These are phyloP conservation scores for Hermaeophaga mercurialis DNA, from an alignment of 2,888 invertebrate genomes.

Conservation along the genomic window DNA sequence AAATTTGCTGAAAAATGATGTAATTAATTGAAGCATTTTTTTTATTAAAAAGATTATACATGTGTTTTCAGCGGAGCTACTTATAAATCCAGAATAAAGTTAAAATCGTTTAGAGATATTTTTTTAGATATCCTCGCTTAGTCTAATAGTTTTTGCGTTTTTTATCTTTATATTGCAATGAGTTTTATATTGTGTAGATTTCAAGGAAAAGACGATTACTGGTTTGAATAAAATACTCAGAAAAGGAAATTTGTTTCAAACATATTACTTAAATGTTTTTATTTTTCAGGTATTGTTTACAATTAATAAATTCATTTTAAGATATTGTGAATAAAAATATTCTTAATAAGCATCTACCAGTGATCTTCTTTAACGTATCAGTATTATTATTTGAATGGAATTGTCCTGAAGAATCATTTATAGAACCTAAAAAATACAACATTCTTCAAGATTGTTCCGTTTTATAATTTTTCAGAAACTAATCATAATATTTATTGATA, in stretches of 20 bases:
- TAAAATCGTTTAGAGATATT: not conserved
- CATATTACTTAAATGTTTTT: too few species aligned
- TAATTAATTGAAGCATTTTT: too few species aligned
- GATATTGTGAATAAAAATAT: too few species aligned
- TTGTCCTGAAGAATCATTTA: not conserved
- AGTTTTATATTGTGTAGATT: slow-evolving; percentile 11
- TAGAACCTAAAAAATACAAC: slow-evolving; percentile 6
- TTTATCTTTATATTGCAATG: slow-evolving; percentile 14
- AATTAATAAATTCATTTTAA: too few species aligned
- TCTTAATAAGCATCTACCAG: too few species aligned
- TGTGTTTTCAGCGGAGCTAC: too few species aligned
- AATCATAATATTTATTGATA: slow-evolving; percentile 7
- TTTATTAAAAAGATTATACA: too few species aligned
- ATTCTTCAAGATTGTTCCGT: slow-evolving; percentile 6
- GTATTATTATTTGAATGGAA: not conserved
- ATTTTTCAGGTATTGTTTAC: too few species aligned
- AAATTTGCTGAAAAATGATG: too few species aligned
- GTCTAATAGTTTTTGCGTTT: slow-evolving; percentile 11
- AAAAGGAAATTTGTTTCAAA: too few species aligned
- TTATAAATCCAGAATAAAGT: not conserved
- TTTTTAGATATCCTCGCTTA: slow-evolving; percentile 10
- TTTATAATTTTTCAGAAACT: slow-evolving; percentile 6
- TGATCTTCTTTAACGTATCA: slow-evolving; percentile 5
- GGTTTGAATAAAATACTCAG: slow-evolving; percentile 19
- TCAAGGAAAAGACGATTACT: slow-evolving; percentile 16